phyloP scores from a whole-genome alignment of 2,797 vertebrate species.

The Phylloscopus collybita region DNA sequence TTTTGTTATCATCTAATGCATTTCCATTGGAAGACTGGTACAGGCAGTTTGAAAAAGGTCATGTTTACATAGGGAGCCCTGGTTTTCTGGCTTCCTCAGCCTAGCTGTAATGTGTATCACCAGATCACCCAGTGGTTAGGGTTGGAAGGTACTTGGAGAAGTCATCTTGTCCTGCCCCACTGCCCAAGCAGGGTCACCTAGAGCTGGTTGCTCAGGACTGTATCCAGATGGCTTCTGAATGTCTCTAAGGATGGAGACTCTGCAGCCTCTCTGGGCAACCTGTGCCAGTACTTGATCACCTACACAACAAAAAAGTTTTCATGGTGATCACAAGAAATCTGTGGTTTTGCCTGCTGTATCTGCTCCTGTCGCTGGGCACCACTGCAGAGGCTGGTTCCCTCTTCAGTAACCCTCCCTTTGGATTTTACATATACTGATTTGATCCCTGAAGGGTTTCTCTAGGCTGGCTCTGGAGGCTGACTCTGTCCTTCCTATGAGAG shows the following conservation, averaged over 20 bases:
- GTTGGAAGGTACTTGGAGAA: background rate
- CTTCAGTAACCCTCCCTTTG: background rate
- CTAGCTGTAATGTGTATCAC: background rate
- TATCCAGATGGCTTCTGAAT: background rate
- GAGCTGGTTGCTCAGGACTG: background rate
- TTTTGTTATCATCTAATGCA: background rate
- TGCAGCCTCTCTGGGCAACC: background rate
- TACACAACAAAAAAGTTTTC: background rate
- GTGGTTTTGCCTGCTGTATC: background rate
- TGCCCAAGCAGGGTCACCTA: background rate
- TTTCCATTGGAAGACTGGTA: background rate
- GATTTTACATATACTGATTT: background rate
- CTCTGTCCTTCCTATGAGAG: background rate
- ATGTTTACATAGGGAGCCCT: background rate
- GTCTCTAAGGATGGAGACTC: background rate
- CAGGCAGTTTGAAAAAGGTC: background rate
- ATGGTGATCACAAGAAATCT: background rate
- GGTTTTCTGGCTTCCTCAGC: background rate
- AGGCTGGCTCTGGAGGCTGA: background rate
- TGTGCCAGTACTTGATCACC: background rate
- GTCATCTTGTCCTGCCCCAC: background rate
- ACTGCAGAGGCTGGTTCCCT: background rate
- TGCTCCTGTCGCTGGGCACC: background rate
- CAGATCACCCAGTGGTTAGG: background rate
- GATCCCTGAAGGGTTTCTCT: background rate